Conservation (phyloP, 2,888 invertebrate genomes). For the Hofmannophila pseudospretella region DNA sequence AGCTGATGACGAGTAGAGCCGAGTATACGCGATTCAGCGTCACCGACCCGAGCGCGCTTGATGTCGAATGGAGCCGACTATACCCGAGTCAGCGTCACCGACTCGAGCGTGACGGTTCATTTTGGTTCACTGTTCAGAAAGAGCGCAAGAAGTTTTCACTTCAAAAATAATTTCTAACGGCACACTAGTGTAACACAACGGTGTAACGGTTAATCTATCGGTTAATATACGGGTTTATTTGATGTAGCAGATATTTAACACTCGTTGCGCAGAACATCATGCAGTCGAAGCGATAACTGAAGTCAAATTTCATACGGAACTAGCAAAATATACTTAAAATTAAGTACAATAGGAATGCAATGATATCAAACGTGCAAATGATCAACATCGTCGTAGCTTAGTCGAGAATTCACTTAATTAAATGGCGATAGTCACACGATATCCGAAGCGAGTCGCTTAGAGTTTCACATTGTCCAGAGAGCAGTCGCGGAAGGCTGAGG, state of each 20-base stretch:
- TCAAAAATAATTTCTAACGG: too few relatives aligned
- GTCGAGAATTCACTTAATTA: conserved; percentile 47
- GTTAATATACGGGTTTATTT: conserved; percentile 12
- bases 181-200: too few relatives aligned
- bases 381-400: conserved; percentile 48
- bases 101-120: too few relatives aligned
- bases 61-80: too few relatives aligned
- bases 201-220: too few relatives aligned
- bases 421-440: conserved; percentile 39
- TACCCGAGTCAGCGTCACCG: too few relatives aligned
- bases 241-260: too few relatives aligned
- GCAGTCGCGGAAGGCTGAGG: conserved; percentile 1
- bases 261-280: background rate
- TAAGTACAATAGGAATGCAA: conserved; percentile 48
- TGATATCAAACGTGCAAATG: conserved; percentile 68
- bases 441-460: conserved; percentile 34
- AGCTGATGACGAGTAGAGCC: too few relatives aligned
- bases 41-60: too few relatives aligned
- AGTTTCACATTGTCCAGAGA: conserved; percentile 40
- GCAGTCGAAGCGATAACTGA: conserved; percentile 4
- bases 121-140: too few relatives aligned
- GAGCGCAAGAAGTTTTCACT: too few relatives aligned
- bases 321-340: conserved; percentile 47
- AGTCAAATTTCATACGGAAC: conserved; percentile 18
- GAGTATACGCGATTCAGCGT: too few relatives aligned